Conservation (phyloP, 2,888 invertebrate species). For the Cantharis rustica region DNA sequence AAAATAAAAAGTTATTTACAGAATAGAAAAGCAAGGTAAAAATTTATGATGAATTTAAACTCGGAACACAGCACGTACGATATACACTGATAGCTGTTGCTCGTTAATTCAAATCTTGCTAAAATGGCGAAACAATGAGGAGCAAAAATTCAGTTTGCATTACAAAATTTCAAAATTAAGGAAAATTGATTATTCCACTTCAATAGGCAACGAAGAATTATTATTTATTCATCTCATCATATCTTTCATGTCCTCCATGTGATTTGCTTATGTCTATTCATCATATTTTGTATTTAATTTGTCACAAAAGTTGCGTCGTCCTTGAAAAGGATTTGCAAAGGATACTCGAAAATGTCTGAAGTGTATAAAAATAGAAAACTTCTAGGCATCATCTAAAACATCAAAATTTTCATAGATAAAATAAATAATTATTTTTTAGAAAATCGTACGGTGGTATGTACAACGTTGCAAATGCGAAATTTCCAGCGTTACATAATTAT, state of each 20-base stretch:
- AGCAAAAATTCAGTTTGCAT: background rate
- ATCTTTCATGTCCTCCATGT: background rate
- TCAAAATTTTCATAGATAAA: background rate
- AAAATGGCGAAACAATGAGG: background rate
- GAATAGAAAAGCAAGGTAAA: background rate
- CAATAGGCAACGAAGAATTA: background rate
- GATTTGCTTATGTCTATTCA: background rate
- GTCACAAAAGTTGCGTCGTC: background rate
- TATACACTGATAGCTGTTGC: background rate
- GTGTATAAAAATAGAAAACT: background rate
- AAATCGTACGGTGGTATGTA: background rate
- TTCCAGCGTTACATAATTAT: too few relatives aligned
- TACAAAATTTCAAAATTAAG: background rate
- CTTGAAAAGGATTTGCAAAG: background rate
- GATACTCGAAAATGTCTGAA: background rate
- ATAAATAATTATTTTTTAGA: background rate
- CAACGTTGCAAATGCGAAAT: too few relatives aligned
- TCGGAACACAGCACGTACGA: background rate
- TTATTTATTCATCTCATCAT: background rate
- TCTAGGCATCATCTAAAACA: background rate
- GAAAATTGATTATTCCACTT: background rate
- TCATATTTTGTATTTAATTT: background rate
- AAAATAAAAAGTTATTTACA: background rate
- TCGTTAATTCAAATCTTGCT: background rate
- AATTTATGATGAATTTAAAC: background rate